Base-by-base conservation (phyloP, 1,140 invertebrate genomes). In the Coelopa frigida region DNA sequence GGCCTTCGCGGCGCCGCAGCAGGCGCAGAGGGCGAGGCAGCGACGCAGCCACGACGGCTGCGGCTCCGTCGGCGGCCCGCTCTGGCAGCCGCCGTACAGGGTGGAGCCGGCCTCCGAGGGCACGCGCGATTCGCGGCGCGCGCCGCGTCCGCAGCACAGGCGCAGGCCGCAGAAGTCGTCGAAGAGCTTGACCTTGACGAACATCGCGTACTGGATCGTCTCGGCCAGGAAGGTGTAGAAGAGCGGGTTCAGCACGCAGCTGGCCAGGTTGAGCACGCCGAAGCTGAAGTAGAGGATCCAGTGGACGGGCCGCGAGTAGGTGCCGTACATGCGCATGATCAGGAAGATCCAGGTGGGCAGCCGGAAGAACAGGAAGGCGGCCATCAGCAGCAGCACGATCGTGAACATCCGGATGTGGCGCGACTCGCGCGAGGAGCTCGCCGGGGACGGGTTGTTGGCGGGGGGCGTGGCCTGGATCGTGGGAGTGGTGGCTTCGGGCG, bases 141-240 rank as follows among this genome's bases (percentile, higher is more conserved):
- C n/a, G n/a, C n/a, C n/a, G n/a, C n/a, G n/a, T n/a, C n/a, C n/a
- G n/a, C n/a, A n/a, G n/a, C n/a, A n/a, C n/a, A n/a, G n/a, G n/a
- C n/a, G n/a, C n/a, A n/a, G n/a, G n/a, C 32, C 31, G 14, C 31
- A 44, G 3, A 44, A 5, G 12, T 31, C 11, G 18, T 23, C 24
- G 22, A 11, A 21, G 17, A 39, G 14, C 24, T 46, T 48, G 4
- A 22, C 40, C 23, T 56, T 64, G 1, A 64, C 23, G 40, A 33
- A 35, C 10, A 51, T 46, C 14, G 54, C 26, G 5, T 52, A 55
- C 20, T 52, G 48, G 2, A 78, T 58, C 6, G 75, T 73, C 46
- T 74, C 68, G 15, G 73, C 70, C 3, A 78, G 56, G 51, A 76
- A 79, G 0, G 74, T 72, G 47, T 78, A 80, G 3, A 79, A 57